phyloP scores from a whole-genome alignment of 2,113 vertebrate species.

The Trichomycterus rosablanca region DNA sequence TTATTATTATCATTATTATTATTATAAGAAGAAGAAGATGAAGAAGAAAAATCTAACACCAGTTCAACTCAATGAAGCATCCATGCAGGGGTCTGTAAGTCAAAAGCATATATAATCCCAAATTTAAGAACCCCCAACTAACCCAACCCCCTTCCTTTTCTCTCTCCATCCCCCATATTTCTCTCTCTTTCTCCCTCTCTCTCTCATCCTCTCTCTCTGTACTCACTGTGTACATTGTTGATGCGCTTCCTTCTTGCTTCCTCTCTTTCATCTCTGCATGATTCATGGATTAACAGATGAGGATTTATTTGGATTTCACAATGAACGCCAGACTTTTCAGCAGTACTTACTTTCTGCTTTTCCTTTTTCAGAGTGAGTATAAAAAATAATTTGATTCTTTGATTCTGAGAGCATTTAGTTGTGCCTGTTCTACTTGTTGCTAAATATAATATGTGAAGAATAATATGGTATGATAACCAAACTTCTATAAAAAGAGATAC shows the following conservation, averaged over 20 bases:
- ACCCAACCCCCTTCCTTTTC: neutral
- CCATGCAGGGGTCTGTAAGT: too few relatives aligned
- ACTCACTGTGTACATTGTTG: conserved; percentile 9
- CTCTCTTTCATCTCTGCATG: conserved; percentile 30
- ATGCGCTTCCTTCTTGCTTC: conserved; percentile 26
- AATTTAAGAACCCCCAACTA: too few relatives aligned
- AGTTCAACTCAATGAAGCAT: too few relatives aligned
- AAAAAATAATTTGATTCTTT: neutral
- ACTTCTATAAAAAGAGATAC: too few relatives aligned
- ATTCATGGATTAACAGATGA: conserved; percentile 33
- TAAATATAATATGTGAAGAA: neutral
- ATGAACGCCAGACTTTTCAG: conserved; percentile 52
- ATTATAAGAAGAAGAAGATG: too few relatives aligned
- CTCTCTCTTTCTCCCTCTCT: conserved; percentile 19
- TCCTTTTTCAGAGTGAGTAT: conserved; percentile 59
- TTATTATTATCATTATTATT: too few relatives aligned
- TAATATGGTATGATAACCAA: neutral
- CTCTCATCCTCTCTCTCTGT: conserved; percentile 37
- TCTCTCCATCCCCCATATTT: neutral
- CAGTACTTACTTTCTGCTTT: conserved; percentile 43
- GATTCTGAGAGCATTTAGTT: too few relatives aligned
- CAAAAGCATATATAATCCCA: too few relatives aligned
- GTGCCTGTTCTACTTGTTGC: conserved; percentile 67
- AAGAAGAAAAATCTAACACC: too few relatives aligned
- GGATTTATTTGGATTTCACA: conserved; percentile 20